Evolutionary conservation across 2,888 invertebrate species (phyloP), one percentile per base, ranked within the genome.

Genomic region (Thera obeliscata): DNA sequence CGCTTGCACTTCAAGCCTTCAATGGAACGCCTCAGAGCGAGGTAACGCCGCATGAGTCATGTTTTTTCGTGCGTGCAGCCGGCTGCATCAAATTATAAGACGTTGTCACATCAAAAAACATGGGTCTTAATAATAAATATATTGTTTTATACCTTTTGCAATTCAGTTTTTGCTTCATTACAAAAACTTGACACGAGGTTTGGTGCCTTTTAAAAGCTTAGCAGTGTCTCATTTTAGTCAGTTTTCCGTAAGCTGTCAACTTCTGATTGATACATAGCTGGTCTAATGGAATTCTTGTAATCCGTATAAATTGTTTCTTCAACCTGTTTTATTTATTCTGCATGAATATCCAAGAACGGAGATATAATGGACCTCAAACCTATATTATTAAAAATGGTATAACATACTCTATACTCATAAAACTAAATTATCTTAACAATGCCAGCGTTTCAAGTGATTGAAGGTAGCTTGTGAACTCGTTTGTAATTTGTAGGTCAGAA

Each of bases 181-280:
- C n/a, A 36, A 50, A 50, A 63, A 63, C 12, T 63, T 9, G 22
- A 38, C 56, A 35, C 36, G 35, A 69, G 65, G 68, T 62, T 62
- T 64, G 64, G 59, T 61, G 48, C 61, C 56, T 62, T 69, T 49
- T 68, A 43, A 43, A 59, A 64, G 67, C 66, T 54, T 56, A 66
- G 36, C 59, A 41, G 60, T 67, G 66, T 73, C 67, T 67, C 66
- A 67, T 73, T 70, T 66, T 60, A 63, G 59, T 66, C 58, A 67
- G 61, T 71, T 70, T 71, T 68, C 71, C 69, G 70, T 56, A 48
- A 59, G 58, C 66, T 74, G 74, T 69, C 74, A 68, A 38, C 48
- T 7, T 12, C 22, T 70, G 74, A 74, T 71, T 71, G 73, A 74
- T 74, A 64, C 70, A 70, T 66, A 54, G 64, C 54, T 62, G 56